Evolutionary conservation across 2,113 vertebrate genomes (phyloP).

Genomic region (Megaptera novaeangliae): DNA sequence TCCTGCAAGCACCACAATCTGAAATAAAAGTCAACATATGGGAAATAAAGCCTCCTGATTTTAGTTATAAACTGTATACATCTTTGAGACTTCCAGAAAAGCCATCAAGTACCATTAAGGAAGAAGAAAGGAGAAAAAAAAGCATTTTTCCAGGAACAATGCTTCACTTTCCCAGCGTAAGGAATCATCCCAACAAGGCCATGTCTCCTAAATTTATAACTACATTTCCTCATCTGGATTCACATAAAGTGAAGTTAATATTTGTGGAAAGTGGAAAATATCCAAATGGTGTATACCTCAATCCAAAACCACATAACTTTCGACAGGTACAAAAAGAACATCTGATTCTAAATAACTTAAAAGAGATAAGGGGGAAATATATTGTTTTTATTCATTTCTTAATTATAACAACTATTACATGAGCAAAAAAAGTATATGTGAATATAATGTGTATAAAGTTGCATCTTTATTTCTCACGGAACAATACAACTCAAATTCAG

Average conservation of each 20-base stretch:
- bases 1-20: neutral
- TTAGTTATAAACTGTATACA: constrained; percentile 74
- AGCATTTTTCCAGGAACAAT: neutral
- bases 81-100: constrained; percentile 54
- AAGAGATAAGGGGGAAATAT: neutral
- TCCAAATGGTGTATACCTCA: constrained; percentile 59
- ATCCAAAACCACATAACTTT: constrained; percentile 80
- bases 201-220: constrained; percentile 66
- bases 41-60: constrained; percentile 78
- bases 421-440: neutral
- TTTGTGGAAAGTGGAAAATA: constrained; percentile 78
- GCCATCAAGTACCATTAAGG: neutral
- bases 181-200: constrained; percentile 33
- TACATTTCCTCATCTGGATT: constrained; percentile 63
- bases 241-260: constrained; percentile 68
- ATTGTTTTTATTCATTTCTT: neutral
- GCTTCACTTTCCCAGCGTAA: neutral
- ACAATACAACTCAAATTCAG: neutral
- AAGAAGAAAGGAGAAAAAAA: neutral
- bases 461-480: neutral
- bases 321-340: constrained; percentile 57
- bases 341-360: neutral
- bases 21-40: constrained; percentile 13
- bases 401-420: neutral
- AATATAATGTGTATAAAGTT: neutral